Conservation (phyloP, 2,113 vertebrate genomes). For the Hepsetus odoe region DNA sequence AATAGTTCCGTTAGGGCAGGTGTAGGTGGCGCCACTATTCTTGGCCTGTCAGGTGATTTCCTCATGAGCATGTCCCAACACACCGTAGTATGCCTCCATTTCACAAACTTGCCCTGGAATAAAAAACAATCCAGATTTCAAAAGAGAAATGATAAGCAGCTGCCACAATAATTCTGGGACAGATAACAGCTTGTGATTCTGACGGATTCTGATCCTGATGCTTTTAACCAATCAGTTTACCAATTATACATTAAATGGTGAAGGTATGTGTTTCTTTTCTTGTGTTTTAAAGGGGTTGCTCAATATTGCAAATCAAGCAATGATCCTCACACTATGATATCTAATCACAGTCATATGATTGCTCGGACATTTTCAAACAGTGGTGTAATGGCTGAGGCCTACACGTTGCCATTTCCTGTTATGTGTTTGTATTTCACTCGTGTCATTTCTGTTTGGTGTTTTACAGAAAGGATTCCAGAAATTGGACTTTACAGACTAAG, state of each 20-base stretch:
- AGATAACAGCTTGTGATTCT: too few relatives aligned
- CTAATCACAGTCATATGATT: constrained; percentile 3
- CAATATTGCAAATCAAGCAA: too few relatives aligned
- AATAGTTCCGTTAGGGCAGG: constrained; percentile 20
- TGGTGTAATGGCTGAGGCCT: not conserved
- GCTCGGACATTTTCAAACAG: not conserved
- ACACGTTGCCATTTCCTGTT: not conserved
- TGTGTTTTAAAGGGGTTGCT: too few relatives aligned
- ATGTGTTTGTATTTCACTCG: not conserved
- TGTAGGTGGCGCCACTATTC: constrained; percentile 52
- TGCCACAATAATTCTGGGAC: too few relatives aligned
- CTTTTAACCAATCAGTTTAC: too few relatives aligned
- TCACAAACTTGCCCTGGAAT: constrained; percentile 1
- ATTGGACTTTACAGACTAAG: constrained; percentile 50
- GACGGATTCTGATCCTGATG: too few relatives aligned
- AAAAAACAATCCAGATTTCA: not conserved
- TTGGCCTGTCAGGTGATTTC: constrained; percentile 56
- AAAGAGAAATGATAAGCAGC: not conserved
- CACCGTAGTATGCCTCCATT: constrained; percentile 46
- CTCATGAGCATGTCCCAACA: constrained; percentile 64
- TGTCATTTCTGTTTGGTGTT: constrained; percentile 49
- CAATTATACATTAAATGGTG: not conserved
- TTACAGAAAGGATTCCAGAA: constrained; percentile 72
- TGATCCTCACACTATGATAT: not conserved
- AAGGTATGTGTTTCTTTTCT: not conserved